A percentile compares a stretch with the other conserved stretches of the same genome.
These are phyloP conservation scores for Zeugodacus cucurbitae DNA, from an alignment of 1,140 invertebrate species.

Conservation along the genomic window DNA sequence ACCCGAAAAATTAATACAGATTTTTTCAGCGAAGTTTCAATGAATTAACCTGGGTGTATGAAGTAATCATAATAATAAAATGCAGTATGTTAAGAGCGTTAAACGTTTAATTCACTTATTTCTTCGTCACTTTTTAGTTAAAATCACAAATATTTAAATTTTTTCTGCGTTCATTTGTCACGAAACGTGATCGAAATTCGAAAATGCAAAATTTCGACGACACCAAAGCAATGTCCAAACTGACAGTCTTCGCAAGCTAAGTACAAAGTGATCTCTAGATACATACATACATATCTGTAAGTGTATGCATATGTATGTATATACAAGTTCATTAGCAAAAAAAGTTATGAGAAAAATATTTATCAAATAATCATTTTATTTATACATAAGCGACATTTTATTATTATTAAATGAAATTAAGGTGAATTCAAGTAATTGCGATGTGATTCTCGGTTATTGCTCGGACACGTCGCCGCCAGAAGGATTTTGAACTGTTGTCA, in stretches of 20 bases:
- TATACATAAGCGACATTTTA: constrained; percentile 23
- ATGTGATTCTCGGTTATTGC: constrained; percentile 19
- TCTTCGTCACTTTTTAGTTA: background rate
- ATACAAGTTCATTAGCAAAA: background rate
- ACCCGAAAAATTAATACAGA: no score
- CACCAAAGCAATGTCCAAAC: background rate
- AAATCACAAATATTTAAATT: background rate
- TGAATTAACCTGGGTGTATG: no score
- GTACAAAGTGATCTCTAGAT: background rate
- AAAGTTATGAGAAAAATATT: constrained; percentile 9
- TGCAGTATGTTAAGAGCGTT: background rate
- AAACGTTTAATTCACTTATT: background rate
- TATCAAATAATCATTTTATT: constrained; percentile 10
- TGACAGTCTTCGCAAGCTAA: background rate
- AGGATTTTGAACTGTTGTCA: constrained; percentile 32
- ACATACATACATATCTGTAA: background rate
- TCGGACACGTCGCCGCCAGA: constrained; percentile 7
- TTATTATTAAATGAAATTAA: constrained; percentile 38
- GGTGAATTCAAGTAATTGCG: constrained; percentile 14
- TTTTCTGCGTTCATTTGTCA: constrained; percentile 9
- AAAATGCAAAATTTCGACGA: background rate
- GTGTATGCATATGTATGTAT: background rate
- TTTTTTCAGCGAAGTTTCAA: no score
- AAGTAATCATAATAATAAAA: background rate
- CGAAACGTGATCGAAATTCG: constrained; percentile 7